These are phyloP conservation scores for Alcedo atthis DNA, from an alignment of 2,797 vertebrate species.

Conservation along the genomic window DNA sequence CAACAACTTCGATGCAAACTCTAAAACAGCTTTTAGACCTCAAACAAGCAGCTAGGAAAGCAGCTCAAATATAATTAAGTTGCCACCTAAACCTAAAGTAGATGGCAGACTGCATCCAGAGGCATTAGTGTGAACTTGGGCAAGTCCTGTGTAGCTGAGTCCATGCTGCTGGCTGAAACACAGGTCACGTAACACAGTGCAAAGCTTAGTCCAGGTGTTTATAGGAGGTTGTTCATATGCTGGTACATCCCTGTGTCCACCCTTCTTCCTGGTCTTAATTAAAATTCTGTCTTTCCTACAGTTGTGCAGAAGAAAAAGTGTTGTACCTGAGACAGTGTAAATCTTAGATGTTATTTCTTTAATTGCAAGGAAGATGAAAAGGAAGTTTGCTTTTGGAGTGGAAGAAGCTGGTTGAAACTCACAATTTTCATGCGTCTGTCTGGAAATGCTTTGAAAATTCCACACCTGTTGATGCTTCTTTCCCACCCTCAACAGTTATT, in stretches of 20 bases:
- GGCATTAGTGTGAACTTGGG: neutral
- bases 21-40: neutral
- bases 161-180: neutral
- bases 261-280: neutral
- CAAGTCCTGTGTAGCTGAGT: accelerated
- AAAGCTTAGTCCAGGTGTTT: neutral
- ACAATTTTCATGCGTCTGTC: neutral
- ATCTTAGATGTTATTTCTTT: neutral
- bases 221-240: neutral
- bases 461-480: neutral
- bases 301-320: neutral
- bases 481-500: neutral
- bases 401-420: neutral
- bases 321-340: neutral
- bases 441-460: neutral
- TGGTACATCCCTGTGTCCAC: neutral
- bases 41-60: neutral
- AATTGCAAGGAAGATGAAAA: constrained; percentile 21
- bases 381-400: neutral
- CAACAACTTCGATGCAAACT: neutral
- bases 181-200: accelerated
- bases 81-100: neutral
- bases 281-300: neutral
- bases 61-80: neutral
- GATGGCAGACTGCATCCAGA: neutral